Conservation (phyloP, 1,140 invertebrate genomes). For the Saccostrea echinata region DNA sequence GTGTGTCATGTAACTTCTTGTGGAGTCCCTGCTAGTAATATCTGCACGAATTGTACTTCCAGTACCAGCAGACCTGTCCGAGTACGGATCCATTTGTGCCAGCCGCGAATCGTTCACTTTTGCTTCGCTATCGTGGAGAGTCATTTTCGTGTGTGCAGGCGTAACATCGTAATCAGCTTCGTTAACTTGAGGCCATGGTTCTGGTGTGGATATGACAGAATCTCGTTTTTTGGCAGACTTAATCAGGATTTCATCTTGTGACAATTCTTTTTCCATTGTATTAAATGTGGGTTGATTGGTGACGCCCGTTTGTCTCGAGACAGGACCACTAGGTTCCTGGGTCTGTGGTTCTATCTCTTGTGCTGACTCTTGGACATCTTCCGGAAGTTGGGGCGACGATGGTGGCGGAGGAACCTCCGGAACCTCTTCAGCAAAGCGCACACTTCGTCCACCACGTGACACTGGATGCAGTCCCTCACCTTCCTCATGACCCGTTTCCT, state of each 20-base stretch:
- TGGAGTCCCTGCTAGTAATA: conserved; percentile 56
- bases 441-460: conserved; percentile 61
- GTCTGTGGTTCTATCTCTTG: conserved; percentile 25
- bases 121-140: conserved; percentile 42
- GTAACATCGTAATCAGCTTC: conserved; percentile 66
- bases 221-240: conserved; percentile 50
- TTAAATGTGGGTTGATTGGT: conserved; percentile 55
- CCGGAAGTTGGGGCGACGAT: conserved; percentile 54
- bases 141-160: conserved; percentile 46
- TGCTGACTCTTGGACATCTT: conserved; percentile 28
- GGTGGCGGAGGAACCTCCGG: conserved; percentile 66
- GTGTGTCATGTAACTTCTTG: conserved; percentile 44
- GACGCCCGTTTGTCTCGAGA: conserved; percentile 44
- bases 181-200: conserved; percentile 71
- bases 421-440: conserved; percentile 60
- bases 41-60: conserved; percentile 53
- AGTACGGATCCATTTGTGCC: conserved; percentile 43
- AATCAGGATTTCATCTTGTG: conserved; percentile 40
- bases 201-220: conserved; percentile 60
- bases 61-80: conserved; percentile 36
- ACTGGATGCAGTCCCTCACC: conserved; percentile 53
- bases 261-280: conserved; percentile 56
- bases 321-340: conserved; percentile 37
- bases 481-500: conserved; percentile 54
- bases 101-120: conserved; percentile 41